Evolutionary conservation across 1,140 invertebrate genomes (phyloP).

Genomic region (Ooceraea biroi): DNA sequence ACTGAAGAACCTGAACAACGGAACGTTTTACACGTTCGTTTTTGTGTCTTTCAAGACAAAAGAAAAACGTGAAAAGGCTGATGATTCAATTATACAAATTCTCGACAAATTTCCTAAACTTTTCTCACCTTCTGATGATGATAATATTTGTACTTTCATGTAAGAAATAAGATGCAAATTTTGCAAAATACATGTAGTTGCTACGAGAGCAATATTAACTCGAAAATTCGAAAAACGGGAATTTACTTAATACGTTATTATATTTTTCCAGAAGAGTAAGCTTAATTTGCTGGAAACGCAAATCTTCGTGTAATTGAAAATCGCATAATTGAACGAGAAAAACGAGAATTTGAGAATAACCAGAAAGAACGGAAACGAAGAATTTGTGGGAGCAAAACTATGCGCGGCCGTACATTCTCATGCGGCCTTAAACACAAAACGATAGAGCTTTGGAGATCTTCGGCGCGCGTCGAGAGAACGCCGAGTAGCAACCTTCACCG

Average conservation of each 20-base stretch:
- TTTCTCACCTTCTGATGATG: background rate
- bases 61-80: background rate
- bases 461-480: slow-evolving; percentile 22
- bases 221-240: background rate
- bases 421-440: slow-evolving; percentile 29
- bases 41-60: background rate
- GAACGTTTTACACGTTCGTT: background rate
- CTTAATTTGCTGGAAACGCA: background rate
- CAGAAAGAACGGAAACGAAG: slow-evolving; percentile 13
- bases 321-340: background rate
- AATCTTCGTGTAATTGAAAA: background rate
- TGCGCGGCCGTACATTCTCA: slow-evolving; percentile 44
- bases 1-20: slow-evolving; percentile 28
- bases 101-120: background rate
- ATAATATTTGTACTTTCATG: background rate
- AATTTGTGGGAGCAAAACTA: slow-evolving; percentile 1
- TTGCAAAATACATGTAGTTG: too few species aligned
- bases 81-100: background rate
- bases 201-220: too few species aligned
- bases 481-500: slow-evolving; percentile 53
- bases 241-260: background rate
- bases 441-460: slow-evolving; percentile 16
- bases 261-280: background rate
- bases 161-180: background rate
- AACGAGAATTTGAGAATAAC: slow-evolving; percentile 27